These are phyloP conservation scores for Baryphthengus martii DNA, from an alignment of 2,113 vertebrate genomes.

Conservation along the genomic window DNA sequence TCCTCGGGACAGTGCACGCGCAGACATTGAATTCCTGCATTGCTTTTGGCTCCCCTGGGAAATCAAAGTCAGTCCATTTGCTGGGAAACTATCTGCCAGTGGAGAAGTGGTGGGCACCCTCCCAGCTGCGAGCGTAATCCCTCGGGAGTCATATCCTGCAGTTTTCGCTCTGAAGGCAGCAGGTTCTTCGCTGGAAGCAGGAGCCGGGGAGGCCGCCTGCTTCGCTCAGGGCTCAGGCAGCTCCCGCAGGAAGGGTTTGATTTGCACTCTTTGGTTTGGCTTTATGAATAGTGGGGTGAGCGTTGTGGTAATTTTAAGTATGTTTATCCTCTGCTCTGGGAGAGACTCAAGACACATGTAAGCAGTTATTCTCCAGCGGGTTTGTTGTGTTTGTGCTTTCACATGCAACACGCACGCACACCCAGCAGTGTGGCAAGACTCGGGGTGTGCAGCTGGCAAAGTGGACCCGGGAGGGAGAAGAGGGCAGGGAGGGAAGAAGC, in stretches of 20 bases:
- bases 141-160: neutral
- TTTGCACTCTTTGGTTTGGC: neutral
- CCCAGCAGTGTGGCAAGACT: neutral
- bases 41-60: constrained; percentile 3
- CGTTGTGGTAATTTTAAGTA: neutral
- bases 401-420: neutral
- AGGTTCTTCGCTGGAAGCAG: neutral
- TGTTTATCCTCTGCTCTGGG: constrained; percentile 33
- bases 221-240: neutral
- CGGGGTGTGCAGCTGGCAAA: neutral
- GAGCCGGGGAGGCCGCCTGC: neutral
- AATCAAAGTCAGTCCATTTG: neutral
- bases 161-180: neutral
- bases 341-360: neutral
- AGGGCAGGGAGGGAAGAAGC: neutral
- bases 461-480: fast-evolving
- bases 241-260: neutral
- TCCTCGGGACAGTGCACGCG: neutral
- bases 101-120: neutral
- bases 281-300: neutral
- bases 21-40: constrained; percentile 23
- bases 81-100: neutral
- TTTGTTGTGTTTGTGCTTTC: constrained; percentile 7
- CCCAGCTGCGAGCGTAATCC: neutral
- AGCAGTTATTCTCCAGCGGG: neutral